These are phyloP conservation scores for Pteronotus mesoamericanus DNA, from an alignment of 2,797 vertebrate species.

Conservation along the genomic window DNA sequence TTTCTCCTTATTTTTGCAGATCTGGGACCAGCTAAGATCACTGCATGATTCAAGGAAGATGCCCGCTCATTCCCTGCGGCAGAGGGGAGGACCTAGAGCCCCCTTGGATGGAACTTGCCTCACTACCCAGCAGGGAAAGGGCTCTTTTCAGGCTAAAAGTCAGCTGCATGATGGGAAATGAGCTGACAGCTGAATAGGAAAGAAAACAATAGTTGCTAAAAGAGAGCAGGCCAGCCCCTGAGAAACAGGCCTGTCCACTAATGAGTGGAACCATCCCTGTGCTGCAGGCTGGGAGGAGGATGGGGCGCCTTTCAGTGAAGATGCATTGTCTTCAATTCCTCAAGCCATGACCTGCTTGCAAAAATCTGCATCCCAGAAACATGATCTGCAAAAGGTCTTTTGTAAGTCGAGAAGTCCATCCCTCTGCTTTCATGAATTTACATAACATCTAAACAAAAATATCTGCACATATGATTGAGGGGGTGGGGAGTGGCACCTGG, in stretches of 20 bases:
- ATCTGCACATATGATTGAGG: background rate
- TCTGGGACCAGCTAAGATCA: background rate
- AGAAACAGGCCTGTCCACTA: background rate
- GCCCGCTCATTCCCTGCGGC: background rate
- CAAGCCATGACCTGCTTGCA: background rate
- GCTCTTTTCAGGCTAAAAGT: slow-evolving; percentile 10
- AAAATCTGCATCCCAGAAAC: background rate
- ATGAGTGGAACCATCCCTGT: background rate
- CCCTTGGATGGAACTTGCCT: background rate
- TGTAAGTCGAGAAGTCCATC: background rate
- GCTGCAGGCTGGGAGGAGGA: background rate
- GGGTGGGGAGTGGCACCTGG: background rate
- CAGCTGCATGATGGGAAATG: background rate
- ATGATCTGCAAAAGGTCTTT: background rate
- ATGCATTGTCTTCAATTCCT: background rate
- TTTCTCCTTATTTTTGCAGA: background rate
- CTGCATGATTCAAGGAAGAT: background rate
- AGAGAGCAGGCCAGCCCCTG: background rate
- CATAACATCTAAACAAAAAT: background rate
- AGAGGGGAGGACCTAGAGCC: background rate
- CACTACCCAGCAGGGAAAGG: background rate
- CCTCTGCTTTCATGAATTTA: background rate
- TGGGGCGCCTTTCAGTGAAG: background rate
- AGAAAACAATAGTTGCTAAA: slow-evolving; percentile 21
- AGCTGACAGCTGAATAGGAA: slow-evolving; percentile 44